Percentiles rank a stretch among this genome's conserved stretches.
Evolutionary conservation across 2,797 vertebrate genomes (phyloP).

Genomic region (Melanotaenia parkinsoni): DNA sequence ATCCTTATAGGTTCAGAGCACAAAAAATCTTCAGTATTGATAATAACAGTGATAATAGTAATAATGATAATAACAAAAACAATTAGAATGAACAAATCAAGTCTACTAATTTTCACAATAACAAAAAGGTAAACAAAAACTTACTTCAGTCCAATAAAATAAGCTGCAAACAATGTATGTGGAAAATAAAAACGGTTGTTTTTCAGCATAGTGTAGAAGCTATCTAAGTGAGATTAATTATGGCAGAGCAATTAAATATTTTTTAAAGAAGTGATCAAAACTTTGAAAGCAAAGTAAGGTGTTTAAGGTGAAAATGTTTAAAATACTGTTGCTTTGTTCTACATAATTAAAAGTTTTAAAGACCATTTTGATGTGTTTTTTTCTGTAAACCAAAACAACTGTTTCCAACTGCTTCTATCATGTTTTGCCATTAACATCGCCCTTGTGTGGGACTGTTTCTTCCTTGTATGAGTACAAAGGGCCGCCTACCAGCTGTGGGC

Average conservation of each 20-base stretch:
- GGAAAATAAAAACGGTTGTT: not conserved
- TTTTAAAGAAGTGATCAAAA: not conserved
- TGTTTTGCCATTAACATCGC: not conserved
- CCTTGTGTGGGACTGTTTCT: conserved; percentile 1
- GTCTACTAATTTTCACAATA: not conserved
- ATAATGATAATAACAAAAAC: not conserved
- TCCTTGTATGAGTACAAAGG: conserved; percentile 1
- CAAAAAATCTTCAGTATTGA: not conserved
- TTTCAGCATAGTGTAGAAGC: not conserved
- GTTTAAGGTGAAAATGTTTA: not conserved
- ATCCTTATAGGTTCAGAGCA: not conserved
- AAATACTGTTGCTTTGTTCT: not conserved
- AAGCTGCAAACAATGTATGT: not conserved
- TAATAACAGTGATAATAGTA: not conserved
- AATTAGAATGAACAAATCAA: not conserved
- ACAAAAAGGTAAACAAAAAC: not conserved
- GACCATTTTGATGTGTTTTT: not conserved
- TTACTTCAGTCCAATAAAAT: not conserved
- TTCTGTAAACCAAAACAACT: not conserved
- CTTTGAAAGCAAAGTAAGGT: not conserved
- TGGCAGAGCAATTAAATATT: not conserved
- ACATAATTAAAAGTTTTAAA: not conserved
- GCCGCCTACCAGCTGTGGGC: conserved; percentile 21
- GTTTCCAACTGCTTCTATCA: not conserved
- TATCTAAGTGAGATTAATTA: not conserved